A percentile compares a stretch with the other conserved stretches of the same genome.
These are phyloP conservation scores for Coregonus sp. DNA, from an alignment of 2,797 vertebrate species.

Conservation along the genomic window DNA sequence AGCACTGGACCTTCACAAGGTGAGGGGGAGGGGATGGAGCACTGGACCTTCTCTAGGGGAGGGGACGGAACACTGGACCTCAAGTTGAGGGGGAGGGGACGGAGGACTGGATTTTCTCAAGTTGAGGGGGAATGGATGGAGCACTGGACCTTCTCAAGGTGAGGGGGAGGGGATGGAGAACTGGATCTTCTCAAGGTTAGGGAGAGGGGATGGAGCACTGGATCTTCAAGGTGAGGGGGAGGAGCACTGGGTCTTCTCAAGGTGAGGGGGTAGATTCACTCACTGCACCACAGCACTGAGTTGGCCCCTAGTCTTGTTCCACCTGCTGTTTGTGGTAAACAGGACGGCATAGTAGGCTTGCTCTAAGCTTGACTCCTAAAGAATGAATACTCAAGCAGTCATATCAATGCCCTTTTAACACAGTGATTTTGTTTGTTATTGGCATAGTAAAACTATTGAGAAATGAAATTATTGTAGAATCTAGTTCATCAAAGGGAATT, in stretches of 20 bases:
- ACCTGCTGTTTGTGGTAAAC: too few relatives aligned
- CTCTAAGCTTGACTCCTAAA: constrained; percentile 69
- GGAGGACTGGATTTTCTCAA: too few relatives aligned
- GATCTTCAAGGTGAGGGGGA: too few relatives aligned
- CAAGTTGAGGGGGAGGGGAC: constrained; percentile 53
- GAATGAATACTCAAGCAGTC: constrained; percentile 44
- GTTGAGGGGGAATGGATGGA: too few relatives aligned
- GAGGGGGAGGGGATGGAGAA: too few relatives aligned
- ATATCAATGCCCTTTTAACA: neutral
- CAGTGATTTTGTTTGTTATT: neutral
- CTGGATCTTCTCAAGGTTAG: too few relatives aligned
- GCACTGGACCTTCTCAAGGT: too few relatives aligned
- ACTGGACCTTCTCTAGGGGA: constrained; percentile 25
- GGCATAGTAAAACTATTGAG: neutral
- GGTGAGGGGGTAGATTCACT: neutral
- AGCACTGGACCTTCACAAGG: constrained; percentile 43
- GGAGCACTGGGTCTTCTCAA: too few relatives aligned
- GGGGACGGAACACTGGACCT: constrained; percentile 55
- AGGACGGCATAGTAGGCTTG: constrained; percentile 33
- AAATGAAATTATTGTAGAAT: neutral
- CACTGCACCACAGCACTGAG: too few relatives aligned
- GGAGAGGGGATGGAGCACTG: too few relatives aligned
- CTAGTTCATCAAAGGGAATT: neutral
- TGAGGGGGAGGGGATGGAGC: neutral
- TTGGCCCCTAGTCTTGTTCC: too few relatives aligned